These are phyloP conservation scores for Hippocampus barbouri DNA, from an alignment of 2,113 vertebrate genomes.

Conservation along the genomic window DNA sequence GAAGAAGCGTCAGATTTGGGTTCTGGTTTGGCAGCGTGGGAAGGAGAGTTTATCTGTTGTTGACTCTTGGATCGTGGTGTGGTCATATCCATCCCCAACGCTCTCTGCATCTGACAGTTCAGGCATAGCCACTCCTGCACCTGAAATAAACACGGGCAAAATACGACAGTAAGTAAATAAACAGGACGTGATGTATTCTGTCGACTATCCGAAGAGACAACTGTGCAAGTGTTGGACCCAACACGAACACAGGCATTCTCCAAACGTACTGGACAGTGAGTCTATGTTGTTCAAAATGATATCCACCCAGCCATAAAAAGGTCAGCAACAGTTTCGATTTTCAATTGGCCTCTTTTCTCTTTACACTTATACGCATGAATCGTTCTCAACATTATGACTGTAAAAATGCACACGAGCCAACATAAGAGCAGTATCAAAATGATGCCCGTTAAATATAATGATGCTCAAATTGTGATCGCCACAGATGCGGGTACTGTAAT, in stretches of 20 bases:
- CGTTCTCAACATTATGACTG: too few species aligned
- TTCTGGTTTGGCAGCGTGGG: conserved; percentile 76
- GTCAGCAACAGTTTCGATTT: background rate
- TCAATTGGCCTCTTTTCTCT: background rate
- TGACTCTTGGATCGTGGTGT: conserved; percentile 97
- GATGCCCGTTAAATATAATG: too few species aligned
- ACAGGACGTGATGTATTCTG: background rate
- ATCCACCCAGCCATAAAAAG: too few species aligned
- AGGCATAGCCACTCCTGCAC: conserved; percentile 98
- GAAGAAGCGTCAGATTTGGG: conserved; percentile 45
- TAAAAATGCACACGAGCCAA: too few species aligned
- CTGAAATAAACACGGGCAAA: conserved; percentile 62
- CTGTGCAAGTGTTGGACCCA: background rate
- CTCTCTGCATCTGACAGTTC: conserved; percentile 99
- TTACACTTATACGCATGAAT: too few species aligned
- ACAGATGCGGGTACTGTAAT: too few species aligned
- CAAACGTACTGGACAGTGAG: background rate
- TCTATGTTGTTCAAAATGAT: too few species aligned
- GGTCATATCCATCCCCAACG: conserved; percentile 97
- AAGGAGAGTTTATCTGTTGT: conserved; percentile 91
- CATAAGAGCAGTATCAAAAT: too few species aligned
- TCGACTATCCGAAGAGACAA: background rate
- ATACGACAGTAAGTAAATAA: conserved; percentile 1
- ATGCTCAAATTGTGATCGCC: too few species aligned
- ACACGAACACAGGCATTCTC: background rate